Conservation (phyloP, 2,888 invertebrate species). For the Yponomeuta cagnagella region DNA sequence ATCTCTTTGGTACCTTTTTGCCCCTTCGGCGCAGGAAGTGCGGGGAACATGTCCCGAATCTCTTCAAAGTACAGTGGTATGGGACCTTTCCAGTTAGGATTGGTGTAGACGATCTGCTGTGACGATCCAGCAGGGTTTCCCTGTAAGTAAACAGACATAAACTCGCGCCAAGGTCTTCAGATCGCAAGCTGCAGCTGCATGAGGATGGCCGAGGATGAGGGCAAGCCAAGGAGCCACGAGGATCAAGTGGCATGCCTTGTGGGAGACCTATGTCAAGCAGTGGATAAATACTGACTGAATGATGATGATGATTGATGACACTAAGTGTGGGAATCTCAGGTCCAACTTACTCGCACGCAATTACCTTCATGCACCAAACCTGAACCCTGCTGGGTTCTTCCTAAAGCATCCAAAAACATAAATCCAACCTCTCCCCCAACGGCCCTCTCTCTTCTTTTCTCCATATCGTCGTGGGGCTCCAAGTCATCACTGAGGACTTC, state of each 20-base stretch:
- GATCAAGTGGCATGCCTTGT: background rate
- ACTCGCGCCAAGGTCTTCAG: background rate
- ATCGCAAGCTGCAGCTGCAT: too few species aligned
- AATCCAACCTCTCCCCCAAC: background rate
- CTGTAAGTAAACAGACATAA: background rate
- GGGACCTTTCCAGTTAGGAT: conserved; percentile 55
- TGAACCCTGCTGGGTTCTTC: background rate
- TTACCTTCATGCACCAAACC: background rate
- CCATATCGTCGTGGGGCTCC: background rate
- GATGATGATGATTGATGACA: background rate
- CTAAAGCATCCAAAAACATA: background rate
- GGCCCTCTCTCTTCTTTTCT: background rate
- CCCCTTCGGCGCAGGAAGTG: conserved; percentile 20
- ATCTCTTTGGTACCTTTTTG: background rate
- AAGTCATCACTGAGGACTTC: background rate
- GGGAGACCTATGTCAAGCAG: background rate
- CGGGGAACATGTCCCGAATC: conserved; percentile 40
- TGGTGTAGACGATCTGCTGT: conserved; percentile 20
- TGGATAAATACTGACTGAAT: background rate
- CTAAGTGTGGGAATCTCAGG: background rate
- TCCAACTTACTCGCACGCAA: background rate
- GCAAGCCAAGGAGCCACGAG: background rate
- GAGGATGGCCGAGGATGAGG: background rate
- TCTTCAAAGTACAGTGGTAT: conserved; percentile 57
- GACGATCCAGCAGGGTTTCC: background rate